These are phyloP conservation scores for Corythornis leucogaster DNA, from an alignment of 2,797 vertebrate genomes.

Conservation along the genomic window DNA sequence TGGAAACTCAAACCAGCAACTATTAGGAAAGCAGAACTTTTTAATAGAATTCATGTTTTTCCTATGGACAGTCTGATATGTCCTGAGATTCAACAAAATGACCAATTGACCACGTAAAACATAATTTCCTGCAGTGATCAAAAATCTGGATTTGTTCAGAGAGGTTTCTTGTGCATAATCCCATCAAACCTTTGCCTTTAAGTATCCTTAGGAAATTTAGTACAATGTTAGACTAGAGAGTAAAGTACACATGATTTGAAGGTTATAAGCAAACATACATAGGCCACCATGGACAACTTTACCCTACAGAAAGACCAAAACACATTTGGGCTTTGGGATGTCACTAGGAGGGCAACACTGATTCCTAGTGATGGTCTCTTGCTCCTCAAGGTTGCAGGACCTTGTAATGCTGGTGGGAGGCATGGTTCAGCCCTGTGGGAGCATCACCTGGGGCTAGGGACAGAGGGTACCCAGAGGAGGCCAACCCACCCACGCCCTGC, in stretches of 20 bases:
- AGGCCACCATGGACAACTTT: neutral
- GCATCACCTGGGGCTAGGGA: no score
- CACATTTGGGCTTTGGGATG: neutral
- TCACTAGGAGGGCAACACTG: neutral
- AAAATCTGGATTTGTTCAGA: conserved; percentile 47
- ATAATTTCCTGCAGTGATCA: conserved; percentile 65
- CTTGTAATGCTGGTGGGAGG: neutral
- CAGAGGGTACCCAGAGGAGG: neutral
- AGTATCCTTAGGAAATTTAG: conserved; percentile 66
- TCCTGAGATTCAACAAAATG: conserved; percentile 63
- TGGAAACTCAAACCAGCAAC: conserved; percentile 74
- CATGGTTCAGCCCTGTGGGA: neutral
- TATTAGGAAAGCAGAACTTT: conserved; percentile 74
- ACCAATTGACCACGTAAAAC: conserved; percentile 67
- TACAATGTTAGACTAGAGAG: conserved; percentile 54
- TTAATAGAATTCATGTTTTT: conserved; percentile 64
- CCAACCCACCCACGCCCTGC: neutral
- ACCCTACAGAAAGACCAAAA: neutral
- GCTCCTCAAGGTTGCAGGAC: conserved; percentile 38
- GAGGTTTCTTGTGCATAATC: conserved; percentile 60
- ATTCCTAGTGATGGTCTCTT: neutral
- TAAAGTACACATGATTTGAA: conserved; percentile 6
- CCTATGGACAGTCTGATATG: conserved; percentile 48
- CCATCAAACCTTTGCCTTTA: conserved; percentile 55
- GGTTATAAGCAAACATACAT: neutral